Evolutionary conservation across 2,888 invertebrate species (phyloP).

Genomic region (Lapara coniferarum): DNA sequence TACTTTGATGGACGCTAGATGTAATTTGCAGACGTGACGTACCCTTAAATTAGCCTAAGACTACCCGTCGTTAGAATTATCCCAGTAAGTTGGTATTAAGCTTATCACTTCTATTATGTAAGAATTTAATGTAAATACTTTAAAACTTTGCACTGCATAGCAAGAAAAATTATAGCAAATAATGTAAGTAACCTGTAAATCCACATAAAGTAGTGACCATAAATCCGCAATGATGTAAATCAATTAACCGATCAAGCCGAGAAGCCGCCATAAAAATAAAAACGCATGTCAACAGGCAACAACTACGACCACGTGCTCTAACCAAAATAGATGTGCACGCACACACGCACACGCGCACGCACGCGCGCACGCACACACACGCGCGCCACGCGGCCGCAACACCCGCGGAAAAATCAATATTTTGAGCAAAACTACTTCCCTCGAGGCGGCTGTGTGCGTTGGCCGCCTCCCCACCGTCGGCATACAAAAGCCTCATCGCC

Average conservation of each 20-base stretch:
- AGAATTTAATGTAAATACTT: too few relatives aligned
- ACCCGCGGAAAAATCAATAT: constrained; percentile 82
- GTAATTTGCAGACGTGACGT: not conserved
- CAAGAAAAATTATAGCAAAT: not conserved
- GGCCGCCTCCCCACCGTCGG: constrained; percentile 45
- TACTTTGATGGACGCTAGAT: constrained; percentile 1
- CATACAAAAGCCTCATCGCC: constrained; percentile 51
- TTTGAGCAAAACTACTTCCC: constrained; percentile 84
- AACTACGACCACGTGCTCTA: constrained; percentile 80
- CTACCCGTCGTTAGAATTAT: not conserved
- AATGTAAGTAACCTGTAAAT: constrained; percentile 23
- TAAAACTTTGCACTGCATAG: too few relatives aligned
- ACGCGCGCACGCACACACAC: constrained; percentile 48
- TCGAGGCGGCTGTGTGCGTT: constrained; percentile 70
- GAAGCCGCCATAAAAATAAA: constrained; percentile 76
- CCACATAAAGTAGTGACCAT: constrained; percentile 39
- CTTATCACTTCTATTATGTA: too few relatives aligned
- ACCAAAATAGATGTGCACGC: constrained; percentile 75
- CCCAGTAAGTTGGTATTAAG: too few relatives aligned
- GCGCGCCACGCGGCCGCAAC: constrained; percentile 59
- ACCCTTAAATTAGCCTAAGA: not conserved
- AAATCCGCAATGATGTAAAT: constrained; percentile 60
- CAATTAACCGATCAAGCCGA: constrained; percentile 67
- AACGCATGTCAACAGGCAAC: constrained; percentile 81
- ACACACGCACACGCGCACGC: constrained; percentile 48